Evolutionary conservation across 2,113 vertebrate species (phyloP), one percentile per base, ranked within the genome.

Genomic region (Polypterus senegalus): DNA sequence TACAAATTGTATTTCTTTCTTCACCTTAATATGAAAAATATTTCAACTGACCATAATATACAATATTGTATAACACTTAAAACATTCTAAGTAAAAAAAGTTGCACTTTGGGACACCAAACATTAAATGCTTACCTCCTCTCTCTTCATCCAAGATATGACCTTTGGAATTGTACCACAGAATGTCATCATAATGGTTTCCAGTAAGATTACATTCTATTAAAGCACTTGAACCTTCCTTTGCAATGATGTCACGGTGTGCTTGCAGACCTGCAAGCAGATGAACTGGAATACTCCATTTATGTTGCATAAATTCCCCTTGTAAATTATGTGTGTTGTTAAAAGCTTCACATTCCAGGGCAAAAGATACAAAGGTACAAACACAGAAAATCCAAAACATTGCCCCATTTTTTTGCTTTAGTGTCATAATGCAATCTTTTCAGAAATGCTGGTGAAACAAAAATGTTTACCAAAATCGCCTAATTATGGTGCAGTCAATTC

Each of bases 91-190:
- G 72, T 52, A 0, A 0, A 10, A 0, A 2, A 1, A n/a, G 49
- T 48, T 63, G 46, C 61, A 52, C 45, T 60, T 44, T 45, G 46
- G 4, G 43, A 43, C 3, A 7, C 8, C 54, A 48, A 62, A n/a
- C n/a, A n/a, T n/a, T n/a, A n/a, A n/a, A 53, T n/a, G 10, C 76
- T 86, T 76, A 92, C 91, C 86, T 81, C 69, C 65, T 47, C 49
- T 71, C 9, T 74, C 61, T 59, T 77, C 73, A 3, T 73, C 71
- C 62, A 91, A 81, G 7, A 79, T 64, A 49, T 62, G 73, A 61
- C 91, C 92, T 77, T 86, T 92, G 8, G 92, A 88, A 74, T 91
- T 92, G 73, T 82, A 94, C 93, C 94, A 98, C 66, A 65, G 69
- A n/a, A 95, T 64, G 46, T 76, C 74, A 66, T 81, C 74, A 48